Base-by-base conservation (phyloP, 1,140 invertebrate species). In the Neodiprion virginianus region DNA sequence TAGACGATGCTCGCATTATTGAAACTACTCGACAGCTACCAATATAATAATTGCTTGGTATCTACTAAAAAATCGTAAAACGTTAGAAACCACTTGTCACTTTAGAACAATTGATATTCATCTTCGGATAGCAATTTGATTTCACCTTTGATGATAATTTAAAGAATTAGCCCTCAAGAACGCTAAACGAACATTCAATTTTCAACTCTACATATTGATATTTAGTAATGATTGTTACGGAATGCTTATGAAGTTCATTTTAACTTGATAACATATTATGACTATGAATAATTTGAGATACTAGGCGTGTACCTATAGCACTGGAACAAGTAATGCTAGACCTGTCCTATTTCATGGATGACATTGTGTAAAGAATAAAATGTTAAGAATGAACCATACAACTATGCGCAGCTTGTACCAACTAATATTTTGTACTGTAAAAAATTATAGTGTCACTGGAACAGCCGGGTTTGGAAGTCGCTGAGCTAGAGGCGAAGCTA, bases 401-500 rank as follows among this genome's bases (percentile, higher is more conserved):
- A 61, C 28, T 40, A 40, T 40, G 28, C 28, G 5, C 28, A 40
- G 28, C 28, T 40, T 40, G 28, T 40, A 40, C 28, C n/a, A 14
- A 8, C 53, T 61, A 17, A 61, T 61, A 61, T 17, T 61, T 61
- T 61, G 53, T 8, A 61, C 53, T 61, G 53, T 61, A 12, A 12
- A 17, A 61, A 61, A 61, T 10, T 72, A 72, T 73, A 88, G 87
- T 85, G 49, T 88, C 88, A 8, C 72, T 88, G 77, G 81, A 86
- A 28, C 87, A 87, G 77, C 86, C 88, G 28, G 87, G 86, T 23
- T 75, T 89, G 40, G 86, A 85, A 75, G 85, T 87, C 23, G 80
- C 86, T 10, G 85, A 86, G 71, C 75, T 86, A 69, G 87, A 90
- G 81, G 89, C 89, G 28, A 88, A 89, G 78, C 74, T 89, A 71